Evolutionary conservation across 1,140 invertebrate genomes (phyloP).

Genomic region (Musca domestica): DNA sequence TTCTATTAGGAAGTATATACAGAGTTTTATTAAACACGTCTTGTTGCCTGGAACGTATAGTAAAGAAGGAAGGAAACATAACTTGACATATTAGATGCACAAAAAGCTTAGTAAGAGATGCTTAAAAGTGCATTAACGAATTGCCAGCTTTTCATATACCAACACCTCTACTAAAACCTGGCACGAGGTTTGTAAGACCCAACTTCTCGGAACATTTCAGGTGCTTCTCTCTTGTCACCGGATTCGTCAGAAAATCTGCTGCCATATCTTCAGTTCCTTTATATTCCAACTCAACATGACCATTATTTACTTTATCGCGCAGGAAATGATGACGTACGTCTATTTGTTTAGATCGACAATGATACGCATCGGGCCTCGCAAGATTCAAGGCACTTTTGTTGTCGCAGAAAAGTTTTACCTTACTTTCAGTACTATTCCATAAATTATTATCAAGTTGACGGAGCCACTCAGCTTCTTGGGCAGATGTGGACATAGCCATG

Average conservation of each 20-base stretch:
- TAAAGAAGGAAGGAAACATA: too few relatives aligned
- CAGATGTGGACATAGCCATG: conserved; percentile 12
- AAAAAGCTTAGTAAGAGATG: not conserved
- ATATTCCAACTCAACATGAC: not conserved
- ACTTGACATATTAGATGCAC: too few relatives aligned
- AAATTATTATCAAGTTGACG: not conserved
- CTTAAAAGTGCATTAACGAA: not conserved
- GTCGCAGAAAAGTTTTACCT: conserved; percentile 9
- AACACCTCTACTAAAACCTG: conserved; percentile 8
- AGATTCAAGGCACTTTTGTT: conserved; percentile 17
- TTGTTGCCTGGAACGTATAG: too few relatives aligned
- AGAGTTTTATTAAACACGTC: too few relatives aligned
- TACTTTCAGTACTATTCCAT: not conserved
- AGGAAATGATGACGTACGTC: conserved; percentile 14
- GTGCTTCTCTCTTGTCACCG: not conserved
- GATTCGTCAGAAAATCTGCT: not conserved
- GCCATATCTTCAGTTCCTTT: not conserved
- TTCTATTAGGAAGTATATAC: too few relatives aligned
- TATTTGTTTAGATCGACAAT: conserved; percentile 19
- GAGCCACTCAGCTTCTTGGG: conserved; percentile 15
- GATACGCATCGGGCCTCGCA: conserved; percentile 3
- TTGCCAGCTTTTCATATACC: conserved; percentile 2
- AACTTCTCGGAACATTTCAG: not conserved
- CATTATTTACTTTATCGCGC: conserved; percentile 9
- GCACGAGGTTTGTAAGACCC: not conserved